Base-by-base conservation (phyloP, 2,888 invertebrate species). In the Pristionchus mayeri region DNA sequence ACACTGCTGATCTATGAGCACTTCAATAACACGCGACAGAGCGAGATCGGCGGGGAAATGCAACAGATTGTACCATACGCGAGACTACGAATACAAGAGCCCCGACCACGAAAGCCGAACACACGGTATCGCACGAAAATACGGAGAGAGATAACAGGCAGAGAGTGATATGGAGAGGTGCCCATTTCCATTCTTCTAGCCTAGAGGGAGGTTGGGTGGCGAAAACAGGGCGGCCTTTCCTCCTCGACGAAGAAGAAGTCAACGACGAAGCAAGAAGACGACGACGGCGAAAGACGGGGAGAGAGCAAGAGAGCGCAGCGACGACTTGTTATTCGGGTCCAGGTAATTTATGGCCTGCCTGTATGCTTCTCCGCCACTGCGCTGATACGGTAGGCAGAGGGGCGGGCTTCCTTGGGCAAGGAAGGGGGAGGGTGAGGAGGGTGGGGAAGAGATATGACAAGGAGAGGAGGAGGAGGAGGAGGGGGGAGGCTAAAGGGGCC, bases 281-380 rank as follows among this genome's bases (percentile, higher is more conserved):
- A 78, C 30, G 30, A 78, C 13, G 18, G 37, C 21, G 52, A 80
- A 80, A 24, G 27, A n/a, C n/a, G n/a, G 9, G n/a, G 50, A 18
- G 76, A 27, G 50, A 34, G 76, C 16, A 57, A 52, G 80, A n/a
- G n/a, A n/a, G n/a, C n/a, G n/a, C n/a, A n/a, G n/a, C n/a, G n/a
- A n/a, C n/a, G n/a, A 52, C 80, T 80, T 80, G 80, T 80, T 80
- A 80, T 80, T 80, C 80, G 80, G 80, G 81, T 34, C 60, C 81
- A 82, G 81, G 81, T 82, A 82, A 82, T 82, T 63, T 82, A 63
- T 60, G 81, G 63, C 44, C 81, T 63, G 54, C 30, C 52, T 30
- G 9, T 21, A 13, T 48, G 40, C 24, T n/a, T 44, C 71, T 71
- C 71, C 9, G 9, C 7, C 21, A 11, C 67, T 40, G 24, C 63